Conservation (phyloP, 2,888 invertebrate species). For the Drosophila limbata region DNA sequence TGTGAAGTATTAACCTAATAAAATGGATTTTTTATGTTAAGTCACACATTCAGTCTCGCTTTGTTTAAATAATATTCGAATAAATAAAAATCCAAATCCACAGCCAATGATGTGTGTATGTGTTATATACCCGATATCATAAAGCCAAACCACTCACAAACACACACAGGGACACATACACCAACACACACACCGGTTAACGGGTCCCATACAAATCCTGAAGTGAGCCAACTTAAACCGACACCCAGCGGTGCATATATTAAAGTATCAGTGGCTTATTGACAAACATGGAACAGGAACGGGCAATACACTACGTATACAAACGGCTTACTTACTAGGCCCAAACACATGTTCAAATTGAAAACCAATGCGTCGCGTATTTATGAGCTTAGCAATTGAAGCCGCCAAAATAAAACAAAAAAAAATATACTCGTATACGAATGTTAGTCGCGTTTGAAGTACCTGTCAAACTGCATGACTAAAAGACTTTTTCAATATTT, state of each 20-base stretch:
- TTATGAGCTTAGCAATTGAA: conserved; percentile 41
- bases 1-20: neutral
- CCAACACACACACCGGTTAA: conserved; percentile 16
- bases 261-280: conserved; percentile 77
- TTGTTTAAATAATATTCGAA: conserved; percentile 19
- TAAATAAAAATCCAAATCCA: conserved; percentile 33
- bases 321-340: conserved; percentile 33
- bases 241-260: conserved; percentile 60
- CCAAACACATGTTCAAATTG: conserved; percentile 66
- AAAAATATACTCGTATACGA: neutral
- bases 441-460: conserved; percentile 22
- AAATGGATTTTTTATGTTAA: neutral
- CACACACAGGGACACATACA: neutral
- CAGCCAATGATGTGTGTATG: conserved; percentile 31
- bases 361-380: conserved; percentile 60
- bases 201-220: conserved; percentile 58
- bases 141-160: conserved; percentile 46
- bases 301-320: conserved; percentile 19
- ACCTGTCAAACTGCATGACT: conserved; percentile 39
- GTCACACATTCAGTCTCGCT: neutral
- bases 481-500: conserved; percentile 33
- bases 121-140: conserved; percentile 30
- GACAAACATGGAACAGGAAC: conserved; percentile 24
- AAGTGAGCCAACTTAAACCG: conserved; percentile 60
- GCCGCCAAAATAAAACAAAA: conserved; percentile 9